These are phyloP conservation scores for Rhabdomys dilectus DNA, from an alignment of 2,113 vertebrate species.

Conservation along the genomic window DNA sequence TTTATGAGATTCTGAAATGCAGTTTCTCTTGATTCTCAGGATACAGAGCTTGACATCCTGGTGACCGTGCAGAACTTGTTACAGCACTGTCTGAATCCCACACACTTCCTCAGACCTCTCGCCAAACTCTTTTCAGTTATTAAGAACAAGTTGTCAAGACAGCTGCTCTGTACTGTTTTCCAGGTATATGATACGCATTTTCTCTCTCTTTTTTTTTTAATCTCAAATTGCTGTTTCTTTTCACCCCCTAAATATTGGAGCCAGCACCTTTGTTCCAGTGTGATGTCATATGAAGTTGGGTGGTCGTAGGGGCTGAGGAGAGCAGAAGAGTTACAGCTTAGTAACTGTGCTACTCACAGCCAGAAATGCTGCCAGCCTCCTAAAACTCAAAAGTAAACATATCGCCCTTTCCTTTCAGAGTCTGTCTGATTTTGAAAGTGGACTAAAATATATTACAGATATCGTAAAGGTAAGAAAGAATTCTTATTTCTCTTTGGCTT, in stretches of 20 bases:
- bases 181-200: slow-evolving; percentile 87
- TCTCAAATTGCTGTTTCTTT: neutral
- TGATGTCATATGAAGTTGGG: neutral
- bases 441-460: slow-evolving; percentile 93
- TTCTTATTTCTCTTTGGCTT: slow-evolving; percentile 32
- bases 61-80: slow-evolving; percentile 96
- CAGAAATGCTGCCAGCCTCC: neutral
- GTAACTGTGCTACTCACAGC: neutral
- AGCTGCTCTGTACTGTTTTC: slow-evolving; percentile 93
- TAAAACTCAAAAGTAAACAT: neutral
- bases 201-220: neutral
- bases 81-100: slow-evolving; percentile 89
- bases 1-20: slow-evolving; percentile 6
- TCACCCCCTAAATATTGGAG: neutral
- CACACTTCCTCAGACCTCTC: slow-evolving; percentile 93
- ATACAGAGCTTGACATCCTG: slow-evolving; percentile 94
- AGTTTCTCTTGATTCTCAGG: slow-evolving; percentile 85
- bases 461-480: slow-evolving; percentile 90
- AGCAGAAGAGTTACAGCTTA: neutral
- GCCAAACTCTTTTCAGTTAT: slow-evolving; percentile 94
- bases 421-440: slow-evolving; percentile 92
- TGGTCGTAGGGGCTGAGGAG: neutral
- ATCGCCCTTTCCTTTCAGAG: slow-evolving; percentile 86
- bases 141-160: slow-evolving; percentile 92
- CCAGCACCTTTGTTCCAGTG: neutral